phyloP scores from a whole-genome alignment of 2,113 vertebrate genomes.

The Megaceryle maxima region DNA sequence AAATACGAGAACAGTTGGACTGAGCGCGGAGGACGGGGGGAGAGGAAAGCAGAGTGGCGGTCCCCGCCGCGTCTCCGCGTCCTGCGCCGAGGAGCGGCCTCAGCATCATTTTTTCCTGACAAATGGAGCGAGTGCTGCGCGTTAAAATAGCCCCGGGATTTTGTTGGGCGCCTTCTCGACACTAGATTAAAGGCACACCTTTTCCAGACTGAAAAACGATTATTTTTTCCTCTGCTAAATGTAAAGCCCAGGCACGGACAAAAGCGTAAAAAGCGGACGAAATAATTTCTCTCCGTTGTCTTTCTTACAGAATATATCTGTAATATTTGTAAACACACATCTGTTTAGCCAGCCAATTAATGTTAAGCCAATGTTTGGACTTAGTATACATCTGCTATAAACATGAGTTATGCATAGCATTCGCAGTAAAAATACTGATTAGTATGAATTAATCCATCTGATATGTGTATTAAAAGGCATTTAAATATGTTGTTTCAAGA shows the following conservation, averaged over 20 bases:
- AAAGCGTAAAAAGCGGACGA: neutral
- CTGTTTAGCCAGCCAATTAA: constrained; percentile 82
- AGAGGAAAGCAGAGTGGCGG: neutral
- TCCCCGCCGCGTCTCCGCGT: neutral
- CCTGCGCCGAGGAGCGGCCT: neutral
- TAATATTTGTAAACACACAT: constrained; percentile 72
- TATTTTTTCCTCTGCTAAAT: constrained; percentile 11
- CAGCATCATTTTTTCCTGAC: neutral
- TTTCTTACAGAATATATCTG: neutral
- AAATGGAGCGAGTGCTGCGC: neutral
- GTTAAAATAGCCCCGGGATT: neutral
- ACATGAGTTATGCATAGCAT: constrained; percentile 79
- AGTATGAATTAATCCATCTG: constrained; percentile 80
- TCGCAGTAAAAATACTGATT: constrained; percentile 80
- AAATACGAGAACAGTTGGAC: constrained; percentile 70
- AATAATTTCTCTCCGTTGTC: constrained; percentile 46
- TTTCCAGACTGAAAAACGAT: neutral
- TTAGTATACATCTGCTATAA: constrained; percentile 76
- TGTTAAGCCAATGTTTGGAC: constrained; percentile 80
- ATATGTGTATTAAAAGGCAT: constrained; percentile 79
- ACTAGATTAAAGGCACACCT: neutral
- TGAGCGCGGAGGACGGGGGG: neutral
- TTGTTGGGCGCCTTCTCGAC: neutral
- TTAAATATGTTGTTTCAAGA: constrained; percentile 81
- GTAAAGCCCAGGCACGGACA: neutral